Conservation (phyloP, 2,797 vertebrate genomes). For the Silurus aristotelis region DNA sequence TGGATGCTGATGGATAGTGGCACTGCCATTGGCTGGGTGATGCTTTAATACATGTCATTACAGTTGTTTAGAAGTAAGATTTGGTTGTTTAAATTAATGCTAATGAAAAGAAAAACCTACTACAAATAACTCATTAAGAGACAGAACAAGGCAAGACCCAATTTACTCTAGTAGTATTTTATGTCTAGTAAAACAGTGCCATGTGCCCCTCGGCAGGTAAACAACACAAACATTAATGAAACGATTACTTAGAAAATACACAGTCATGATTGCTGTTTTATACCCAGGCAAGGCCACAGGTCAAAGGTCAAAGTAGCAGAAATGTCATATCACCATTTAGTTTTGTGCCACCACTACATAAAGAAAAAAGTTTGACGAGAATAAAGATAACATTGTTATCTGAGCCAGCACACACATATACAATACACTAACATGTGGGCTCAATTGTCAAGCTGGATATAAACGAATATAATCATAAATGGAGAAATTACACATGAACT, state of each 20-base stretch:
- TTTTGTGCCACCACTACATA: background rate
- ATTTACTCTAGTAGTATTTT: background rate
- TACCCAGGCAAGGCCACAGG: background rate
- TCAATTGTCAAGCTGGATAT: background rate
- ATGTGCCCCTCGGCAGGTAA: background rate
- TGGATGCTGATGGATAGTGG: slow-evolving; percentile 51
- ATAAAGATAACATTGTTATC: background rate
- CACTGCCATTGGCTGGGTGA: slow-evolving; percentile 29
- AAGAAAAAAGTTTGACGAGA: background rate
- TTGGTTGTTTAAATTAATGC: background rate
- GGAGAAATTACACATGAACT: background rate
- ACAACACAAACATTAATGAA: background rate
- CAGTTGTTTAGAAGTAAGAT: background rate
- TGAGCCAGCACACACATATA: background rate
- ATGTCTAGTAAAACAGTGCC: background rate
- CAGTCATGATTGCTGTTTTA: background rate
- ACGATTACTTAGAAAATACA: background rate
- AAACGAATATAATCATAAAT: background rate
- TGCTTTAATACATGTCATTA: slow-evolving; percentile 14
- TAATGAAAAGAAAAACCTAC: background rate
- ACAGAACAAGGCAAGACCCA: background rate
- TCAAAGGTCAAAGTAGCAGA: background rate
- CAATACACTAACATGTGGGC: background rate
- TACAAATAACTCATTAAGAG: background rate
- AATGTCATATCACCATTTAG: background rate